Percentiles rank a stretch among this genome's conserved stretches.
Conservation (phyloP, 2,113 vertebrate species). For the Stigmatopora argus region DNA sequence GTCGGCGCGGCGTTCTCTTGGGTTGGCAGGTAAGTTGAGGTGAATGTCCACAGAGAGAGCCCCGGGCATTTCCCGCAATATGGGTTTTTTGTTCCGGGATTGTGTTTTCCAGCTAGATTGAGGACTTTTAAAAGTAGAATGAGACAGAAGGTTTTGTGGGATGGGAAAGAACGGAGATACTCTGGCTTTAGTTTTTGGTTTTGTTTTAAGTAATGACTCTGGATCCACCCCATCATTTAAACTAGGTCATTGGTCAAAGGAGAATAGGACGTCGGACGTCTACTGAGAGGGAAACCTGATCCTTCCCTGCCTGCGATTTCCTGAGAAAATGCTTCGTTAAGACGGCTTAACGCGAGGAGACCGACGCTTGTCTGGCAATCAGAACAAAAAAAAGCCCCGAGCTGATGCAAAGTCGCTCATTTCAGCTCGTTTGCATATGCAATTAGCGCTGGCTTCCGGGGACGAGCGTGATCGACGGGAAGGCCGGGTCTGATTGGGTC, state of each 20-base stretch:
- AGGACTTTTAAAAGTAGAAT: too few relatives aligned
- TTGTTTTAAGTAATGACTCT: too few relatives aligned
- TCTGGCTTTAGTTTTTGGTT: too few relatives aligned
- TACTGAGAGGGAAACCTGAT: too few relatives aligned
- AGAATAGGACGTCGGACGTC: too few relatives aligned
- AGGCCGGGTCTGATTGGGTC: slow-evolving; percentile 32
- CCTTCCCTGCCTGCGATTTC: slow-evolving; percentile 10
- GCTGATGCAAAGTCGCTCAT: slow-evolving; percentile 39
- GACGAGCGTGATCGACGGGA: slow-evolving; percentile 50
- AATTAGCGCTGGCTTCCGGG: slow-evolving; percentile 56
- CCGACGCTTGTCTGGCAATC: slow-evolving; percentile 57
- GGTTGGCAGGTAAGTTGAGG: background rate
- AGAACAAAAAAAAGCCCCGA: slow-evolving; percentile 47
- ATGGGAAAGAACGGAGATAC: too few relatives aligned
- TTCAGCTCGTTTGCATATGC: slow-evolving; percentile 57
- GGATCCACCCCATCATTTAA: too few relatives aligned
- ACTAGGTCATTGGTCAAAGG: too few relatives aligned
- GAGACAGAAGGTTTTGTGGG: too few relatives aligned
- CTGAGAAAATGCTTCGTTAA: slow-evolving; percentile 53
- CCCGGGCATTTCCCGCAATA: background rate
- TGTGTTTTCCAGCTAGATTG: background rate
- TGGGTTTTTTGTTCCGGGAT: background rate
- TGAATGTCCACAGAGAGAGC: background rate
- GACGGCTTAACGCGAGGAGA: slow-evolving; percentile 49
- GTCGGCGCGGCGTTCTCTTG: too few relatives aligned